Percentiles rank a stretch among this genome's conserved stretches.
Conservation (phyloP, 2,888 invertebrate species). For the Seira sanloemensis region DNA sequence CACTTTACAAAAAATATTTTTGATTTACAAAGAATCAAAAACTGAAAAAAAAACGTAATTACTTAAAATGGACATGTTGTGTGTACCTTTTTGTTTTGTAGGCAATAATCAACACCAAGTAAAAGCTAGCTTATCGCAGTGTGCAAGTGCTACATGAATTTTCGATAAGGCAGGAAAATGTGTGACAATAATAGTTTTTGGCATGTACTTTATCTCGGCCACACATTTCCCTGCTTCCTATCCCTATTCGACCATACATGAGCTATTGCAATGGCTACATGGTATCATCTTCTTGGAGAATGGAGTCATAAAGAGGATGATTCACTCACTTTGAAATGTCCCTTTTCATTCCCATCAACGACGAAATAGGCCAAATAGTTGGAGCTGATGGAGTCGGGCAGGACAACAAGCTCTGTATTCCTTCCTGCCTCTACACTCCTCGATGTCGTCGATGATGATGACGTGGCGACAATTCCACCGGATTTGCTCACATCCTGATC, state of each 20-base stretch:
- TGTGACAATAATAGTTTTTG: conserved; percentile 56
- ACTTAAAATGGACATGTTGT: too few relatives aligned
- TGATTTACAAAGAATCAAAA: too few relatives aligned
- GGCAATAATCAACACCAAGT: too few relatives aligned
- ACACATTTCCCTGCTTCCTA: conserved; percentile 1
- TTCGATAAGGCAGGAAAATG: conserved; percentile 24
- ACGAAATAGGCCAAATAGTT: conserved; percentile 72
- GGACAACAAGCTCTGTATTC: too few relatives aligned
- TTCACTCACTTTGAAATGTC: conserved; percentile 72
- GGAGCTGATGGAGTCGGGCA: conserved; percentile 63
- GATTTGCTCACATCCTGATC: conserved; percentile 83
- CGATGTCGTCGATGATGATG: conserved; percentile 24
- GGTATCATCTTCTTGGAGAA: background rate
- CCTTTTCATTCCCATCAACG: conserved; percentile 71
- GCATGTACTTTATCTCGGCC: conserved; percentile 44
- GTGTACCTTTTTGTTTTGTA: too few relatives aligned
- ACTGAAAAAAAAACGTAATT: too few relatives aligned
- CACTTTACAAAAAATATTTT: too few relatives aligned
- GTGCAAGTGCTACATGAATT: too few relatives aligned
- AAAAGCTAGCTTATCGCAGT: too few relatives aligned
- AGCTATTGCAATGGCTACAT: background rate
- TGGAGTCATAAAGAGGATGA: conserved; percentile 13
- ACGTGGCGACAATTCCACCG: conserved; percentile 57
- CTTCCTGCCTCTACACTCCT: too few relatives aligned
- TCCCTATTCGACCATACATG: background rate